Evolutionary conservation across 2,888 invertebrate species (phyloP), one percentile per base, ranked within the genome.

Genomic region (Rambutsinella grinnellia): DNA sequence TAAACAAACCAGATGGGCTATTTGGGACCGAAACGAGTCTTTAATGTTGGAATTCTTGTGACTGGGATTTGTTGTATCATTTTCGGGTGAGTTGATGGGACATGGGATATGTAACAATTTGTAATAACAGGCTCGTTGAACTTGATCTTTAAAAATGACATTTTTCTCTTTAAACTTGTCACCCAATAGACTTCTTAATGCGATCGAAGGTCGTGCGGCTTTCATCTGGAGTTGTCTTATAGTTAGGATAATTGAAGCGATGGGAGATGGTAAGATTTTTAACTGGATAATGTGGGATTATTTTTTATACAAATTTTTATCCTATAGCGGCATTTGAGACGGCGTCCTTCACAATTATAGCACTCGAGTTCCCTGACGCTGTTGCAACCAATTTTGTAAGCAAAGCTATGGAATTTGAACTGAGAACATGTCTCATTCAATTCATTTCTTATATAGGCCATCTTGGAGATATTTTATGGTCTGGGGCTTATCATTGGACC

Each of bases 341-440:
- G 0, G 94, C 95, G 0, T 93, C 93, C 83, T 95, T 94, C 86
- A 93, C 94, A 1, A 93, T 95, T 82, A 93, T 94, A 81, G 94
- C 95, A 54, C 92, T 93, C 86, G 94, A 94, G 87, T 95, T 95
- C 87, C 94, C 94, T 0, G 90, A 94, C 80, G 93, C 93, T 85
- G 95, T 0, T 93, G 93, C 0, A 92, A 92, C 6, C 94, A 94
- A 85, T 95, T 95, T 88, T 63, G 70, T 70, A 70, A 70, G 69
- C 27, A 15, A 10, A 21, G 24, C 24, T 10, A 27, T 58, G 19
- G 5, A 51, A 51, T 15, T 27, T 15, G 27, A 53, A 53, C 21
- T 44, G 8, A 49, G n/a, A 49, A 19, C 3, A 60, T 44, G n/a
- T n/a, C 13, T 36, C 36, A 36, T 19, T 24, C 13, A 54, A 54